Evolutionary conservation across 2,797 vertebrate genomes (phyloP).

Genomic region (Otus scops): DNA sequence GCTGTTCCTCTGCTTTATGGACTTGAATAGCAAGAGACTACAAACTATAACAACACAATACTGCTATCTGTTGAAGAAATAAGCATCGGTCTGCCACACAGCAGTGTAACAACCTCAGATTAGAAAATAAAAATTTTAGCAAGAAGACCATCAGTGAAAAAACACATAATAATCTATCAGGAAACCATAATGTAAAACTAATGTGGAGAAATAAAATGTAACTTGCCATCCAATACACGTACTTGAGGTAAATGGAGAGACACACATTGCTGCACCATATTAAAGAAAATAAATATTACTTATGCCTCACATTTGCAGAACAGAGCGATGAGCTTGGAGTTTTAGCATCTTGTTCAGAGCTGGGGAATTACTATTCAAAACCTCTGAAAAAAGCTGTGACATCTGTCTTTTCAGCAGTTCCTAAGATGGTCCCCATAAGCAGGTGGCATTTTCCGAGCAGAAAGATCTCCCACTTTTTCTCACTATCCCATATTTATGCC

Average conservation of each 20-base stretch:
- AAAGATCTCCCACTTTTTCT: neutral
- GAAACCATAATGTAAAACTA: neutral
- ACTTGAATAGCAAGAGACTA: neutral
- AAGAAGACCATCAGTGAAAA: accelerated
- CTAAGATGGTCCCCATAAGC: neutral
- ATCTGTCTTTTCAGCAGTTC: neutral
- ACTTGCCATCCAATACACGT: neutral
- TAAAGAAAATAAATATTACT: neutral
- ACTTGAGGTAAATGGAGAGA: neutral
- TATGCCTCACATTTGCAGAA: neutral
- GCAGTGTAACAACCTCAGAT: neutral
- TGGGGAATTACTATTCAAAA: neutral
- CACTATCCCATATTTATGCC: neutral
- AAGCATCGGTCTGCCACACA: neutral
- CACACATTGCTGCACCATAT: neutral
- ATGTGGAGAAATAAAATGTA: neutral
- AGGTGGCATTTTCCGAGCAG: neutral
- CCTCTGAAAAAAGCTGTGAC: neutral
- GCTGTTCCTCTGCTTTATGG: neutral
- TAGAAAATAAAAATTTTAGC: neutral
- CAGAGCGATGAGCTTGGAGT: neutral
- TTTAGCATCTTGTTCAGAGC: neutral
- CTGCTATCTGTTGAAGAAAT: neutral
- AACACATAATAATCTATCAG: neutral
- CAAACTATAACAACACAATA: neutral